Evolutionary conservation across 2,888 invertebrate genomes (phyloP).

Genomic region (Drosophila nr. perissopoda): DNA sequence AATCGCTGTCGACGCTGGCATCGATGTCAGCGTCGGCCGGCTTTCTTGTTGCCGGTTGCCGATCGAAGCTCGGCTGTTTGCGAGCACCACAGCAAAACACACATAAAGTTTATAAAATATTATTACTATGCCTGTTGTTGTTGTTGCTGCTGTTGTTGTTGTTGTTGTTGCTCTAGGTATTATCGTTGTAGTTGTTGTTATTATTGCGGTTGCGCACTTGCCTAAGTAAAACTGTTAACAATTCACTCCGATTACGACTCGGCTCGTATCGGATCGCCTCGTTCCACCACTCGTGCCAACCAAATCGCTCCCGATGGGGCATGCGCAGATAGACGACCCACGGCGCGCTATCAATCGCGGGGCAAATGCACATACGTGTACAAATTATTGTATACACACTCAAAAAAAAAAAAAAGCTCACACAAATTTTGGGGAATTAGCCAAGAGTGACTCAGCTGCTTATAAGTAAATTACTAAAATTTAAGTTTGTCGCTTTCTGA

Average conservation of each 20-base stretch:
- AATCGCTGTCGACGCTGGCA: constrained; percentile 3
- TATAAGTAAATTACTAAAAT: neutral
- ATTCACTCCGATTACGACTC: constrained; percentile 66
- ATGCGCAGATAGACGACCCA: constrained; percentile 38
- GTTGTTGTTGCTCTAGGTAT: constrained; percentile 41
- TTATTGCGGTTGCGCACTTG: constrained; percentile 47
- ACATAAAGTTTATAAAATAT: constrained; percentile 75
- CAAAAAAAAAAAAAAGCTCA: neutral
- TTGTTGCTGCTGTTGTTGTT: constrained; percentile 33
- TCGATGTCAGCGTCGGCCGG: constrained; percentile 20
- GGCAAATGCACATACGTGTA: constrained; percentile 13
- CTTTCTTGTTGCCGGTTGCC: constrained; percentile 40
- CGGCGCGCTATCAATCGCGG: constrained; percentile 59
- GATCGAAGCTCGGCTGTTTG: constrained; percentile 40
- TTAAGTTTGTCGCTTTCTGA: neutral
- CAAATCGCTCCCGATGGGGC: constrained; percentile 21
- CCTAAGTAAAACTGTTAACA: constrained; percentile 82
- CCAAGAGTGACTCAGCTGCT: neutral
- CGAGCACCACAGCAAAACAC: constrained; percentile 42
- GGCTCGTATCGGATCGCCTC: constrained; percentile 40
- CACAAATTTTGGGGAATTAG: neutral
- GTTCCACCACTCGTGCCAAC: constrained; percentile 25
- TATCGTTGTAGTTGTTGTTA: constrained; percentile 54
- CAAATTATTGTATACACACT: neutral
- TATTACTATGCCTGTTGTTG: constrained; percentile 57